Base-by-base conservation (phyloP, 2,888 invertebrate species). In the Eupithecia pulchellata region DNA sequence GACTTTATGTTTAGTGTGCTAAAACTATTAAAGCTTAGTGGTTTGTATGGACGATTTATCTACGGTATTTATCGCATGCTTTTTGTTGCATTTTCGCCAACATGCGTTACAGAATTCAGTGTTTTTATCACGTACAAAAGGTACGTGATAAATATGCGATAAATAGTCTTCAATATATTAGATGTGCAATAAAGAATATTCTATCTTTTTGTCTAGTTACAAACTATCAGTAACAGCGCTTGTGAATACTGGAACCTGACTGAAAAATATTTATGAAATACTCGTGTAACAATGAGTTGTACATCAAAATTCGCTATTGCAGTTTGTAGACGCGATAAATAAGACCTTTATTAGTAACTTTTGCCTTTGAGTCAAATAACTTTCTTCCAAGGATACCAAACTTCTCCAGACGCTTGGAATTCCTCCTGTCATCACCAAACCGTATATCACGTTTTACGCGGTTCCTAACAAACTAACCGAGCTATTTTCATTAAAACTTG, bases 401-500 rank as follows among this genome's bases (percentile, higher is more conserved):
- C 69, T 73, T 64, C 65, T 36, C 57, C 64, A 52, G 32, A 58
- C 65, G 42, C 61, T 69, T 57, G 62, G 68, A 71, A 72, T 69
- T 66, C 68, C 71, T 61, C 68, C 69, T 73, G 76, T 73, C 75
- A 75, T 75, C 75, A 62, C 64, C 70, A 77, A 72, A 74, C 67
- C 68, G 68, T 72, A 75, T 69, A 78, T 78, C 75, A 77, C 72
- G 69, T 74, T 77, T 73, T 75, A 75, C 62, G 60, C 65, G 71
- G 74, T 80, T 75, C 68, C 75, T 72, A 81, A 79, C 80, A 78
- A 83, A 82, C 81, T 75, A 79, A 80, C 78, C 69, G 57, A 75
- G 79, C 72, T 76, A 82, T 85, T 86, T 83, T 86, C 86, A 87
- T 87, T 85, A 85, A 87, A 88, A 86, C 83, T 87, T 86, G 78